Percentiles rank a stretch among this genome's conserved stretches.
Evolutionary conservation across 2,888 invertebrate genomes (phyloP).

Genomic region (Conus canariensis): DNA sequence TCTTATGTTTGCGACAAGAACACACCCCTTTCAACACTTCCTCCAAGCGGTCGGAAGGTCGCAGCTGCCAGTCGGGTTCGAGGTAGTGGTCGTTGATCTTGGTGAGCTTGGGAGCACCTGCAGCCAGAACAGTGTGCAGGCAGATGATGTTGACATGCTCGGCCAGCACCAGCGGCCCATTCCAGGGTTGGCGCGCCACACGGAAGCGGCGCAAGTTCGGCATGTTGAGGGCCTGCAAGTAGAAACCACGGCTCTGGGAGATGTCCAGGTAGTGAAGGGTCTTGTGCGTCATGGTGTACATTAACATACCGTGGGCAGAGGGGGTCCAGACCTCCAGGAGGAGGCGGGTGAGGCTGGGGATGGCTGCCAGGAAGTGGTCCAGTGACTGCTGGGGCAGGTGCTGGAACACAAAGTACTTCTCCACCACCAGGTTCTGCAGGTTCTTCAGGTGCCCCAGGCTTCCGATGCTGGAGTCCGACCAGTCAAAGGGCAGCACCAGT

Average conservation of each 20-base stretch:
- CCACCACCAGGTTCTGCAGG: slow-evolving; percentile 71
- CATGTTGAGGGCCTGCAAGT: slow-evolving; percentile 66
- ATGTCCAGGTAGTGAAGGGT: slow-evolving; percentile 75
- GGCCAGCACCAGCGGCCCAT: slow-evolving; percentile 67
- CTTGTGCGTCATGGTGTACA: slow-evolving; percentile 66
- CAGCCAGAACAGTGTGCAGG: slow-evolving; percentile 68
- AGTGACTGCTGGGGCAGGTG: slow-evolving; percentile 67
- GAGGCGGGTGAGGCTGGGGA: slow-evolving; percentile 65
- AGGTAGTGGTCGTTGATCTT: slow-evolving; percentile 73
- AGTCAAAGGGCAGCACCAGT: slow-evolving; percentile 76
- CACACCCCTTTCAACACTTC: slow-evolving; percentile 71
- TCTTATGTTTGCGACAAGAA: slow-evolving; percentile 70
- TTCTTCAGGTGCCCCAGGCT: slow-evolving; percentile 68
- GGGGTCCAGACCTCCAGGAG: slow-evolving; percentile 77
- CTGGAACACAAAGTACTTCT: slow-evolving; percentile 73
- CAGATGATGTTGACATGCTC: slow-evolving; percentile 71
- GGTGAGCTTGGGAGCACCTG: slow-evolving; percentile 70
- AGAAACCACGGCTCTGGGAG: slow-evolving; percentile 76
- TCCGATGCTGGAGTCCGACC: slow-evolving; percentile 72
- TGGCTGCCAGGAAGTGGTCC: slow-evolving; percentile 61
- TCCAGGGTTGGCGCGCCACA: slow-evolving; percentile 73
- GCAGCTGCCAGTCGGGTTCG: slow-evolving; percentile 63
- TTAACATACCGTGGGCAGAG: slow-evolving; percentile 68
- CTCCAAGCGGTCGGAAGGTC: slow-evolving; percentile 63
- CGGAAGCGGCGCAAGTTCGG: slow-evolving; percentile 69